phyloP scores from a whole-genome alignment of 2,888 invertebrate species.

The Calameuta pallipes region DNA sequence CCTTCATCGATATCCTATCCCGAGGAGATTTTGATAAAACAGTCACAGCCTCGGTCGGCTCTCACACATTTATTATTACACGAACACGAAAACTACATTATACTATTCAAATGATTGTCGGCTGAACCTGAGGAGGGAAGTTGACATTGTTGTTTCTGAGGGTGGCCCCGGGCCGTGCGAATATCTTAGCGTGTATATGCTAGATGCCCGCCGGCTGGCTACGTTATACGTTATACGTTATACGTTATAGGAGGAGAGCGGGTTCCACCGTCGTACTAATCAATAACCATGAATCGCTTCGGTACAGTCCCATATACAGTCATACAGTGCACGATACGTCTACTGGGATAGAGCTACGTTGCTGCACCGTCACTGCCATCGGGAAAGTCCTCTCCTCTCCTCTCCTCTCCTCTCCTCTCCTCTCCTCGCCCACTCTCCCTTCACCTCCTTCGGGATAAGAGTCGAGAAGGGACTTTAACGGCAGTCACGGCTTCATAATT shows the following conservation, averaged over 20 bases:
- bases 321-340: slow-evolving; percentile 38
- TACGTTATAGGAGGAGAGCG: slow-evolving; percentile 34
- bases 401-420: neutral
- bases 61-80: slow-evolving; percentile 1
- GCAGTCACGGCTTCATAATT: neutral
- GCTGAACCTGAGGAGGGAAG: slow-evolving; percentile 49
- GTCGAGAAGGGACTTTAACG: neutral
- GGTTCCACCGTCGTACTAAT: slow-evolving; percentile 50
- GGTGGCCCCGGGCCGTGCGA: slow-evolving; percentile 55
- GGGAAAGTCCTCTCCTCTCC: slow-evolving; percentile 12
- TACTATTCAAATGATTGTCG: slow-evolving; percentile 58
- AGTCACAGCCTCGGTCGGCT: neutral
- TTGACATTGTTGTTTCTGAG: slow-evolving; percentile 65
- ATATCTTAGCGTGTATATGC: slow-evolving; percentile 54
- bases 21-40: neutral
- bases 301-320: slow-evolving; percentile 40
- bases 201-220: slow-evolving; percentile 35
- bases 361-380: slow-evolving; percentile 47
- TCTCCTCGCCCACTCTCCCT: neutral
- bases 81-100: slow-evolving; percentile 58
- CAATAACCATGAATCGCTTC: slow-evolving; percentile 58
- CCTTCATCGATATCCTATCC: neutral
- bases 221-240: neutral
- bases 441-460: neutral
- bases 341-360: neutral